Conservation (phyloP, 2,113 vertebrate species). For the Catharus minimus region DNA sequence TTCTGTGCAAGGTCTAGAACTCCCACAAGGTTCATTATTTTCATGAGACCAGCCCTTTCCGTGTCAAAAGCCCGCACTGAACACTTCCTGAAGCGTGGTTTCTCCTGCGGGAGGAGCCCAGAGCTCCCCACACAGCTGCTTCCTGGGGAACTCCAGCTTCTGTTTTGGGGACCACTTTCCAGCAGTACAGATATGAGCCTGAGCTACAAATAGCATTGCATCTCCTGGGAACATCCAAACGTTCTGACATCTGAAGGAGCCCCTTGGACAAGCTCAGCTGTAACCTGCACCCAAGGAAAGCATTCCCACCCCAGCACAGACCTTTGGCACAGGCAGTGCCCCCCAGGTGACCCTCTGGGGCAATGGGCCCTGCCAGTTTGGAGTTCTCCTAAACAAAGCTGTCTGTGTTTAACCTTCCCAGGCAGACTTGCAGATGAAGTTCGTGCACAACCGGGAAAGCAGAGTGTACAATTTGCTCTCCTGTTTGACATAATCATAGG, state of each 20-base stretch:
- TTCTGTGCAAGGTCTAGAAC: background rate
- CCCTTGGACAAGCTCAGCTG: background rate
- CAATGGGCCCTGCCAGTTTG: background rate
- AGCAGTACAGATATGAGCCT: background rate
- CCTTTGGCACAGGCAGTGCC: rapidly evolving
- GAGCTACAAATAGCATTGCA: background rate
- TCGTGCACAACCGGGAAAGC: rapidly evolving
- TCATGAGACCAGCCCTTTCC: background rate
- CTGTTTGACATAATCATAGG: conserved; percentile 34
- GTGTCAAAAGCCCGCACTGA: background rate
- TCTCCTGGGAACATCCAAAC: background rate
- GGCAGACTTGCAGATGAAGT: background rate
- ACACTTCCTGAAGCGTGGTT: background rate
- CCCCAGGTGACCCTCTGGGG: rapidly evolving
- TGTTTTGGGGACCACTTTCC: background rate
- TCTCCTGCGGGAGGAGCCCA: background rate
- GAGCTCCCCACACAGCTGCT: background rate
- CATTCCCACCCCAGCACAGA: rapidly evolving
- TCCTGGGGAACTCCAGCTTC: conserved; percentile 23
- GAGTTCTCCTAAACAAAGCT: background rate
- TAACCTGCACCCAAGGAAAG: background rate
- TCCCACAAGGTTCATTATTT: background rate
- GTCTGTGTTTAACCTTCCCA: background rate
- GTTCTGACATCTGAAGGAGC: background rate
- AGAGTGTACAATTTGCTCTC: background rate